A percentile compares a stretch with the other conserved stretches of the same genome.
Evolutionary conservation across 2,888 invertebrate species (phyloP).

Genomic region (Ennomos fuscantarius): DNA sequence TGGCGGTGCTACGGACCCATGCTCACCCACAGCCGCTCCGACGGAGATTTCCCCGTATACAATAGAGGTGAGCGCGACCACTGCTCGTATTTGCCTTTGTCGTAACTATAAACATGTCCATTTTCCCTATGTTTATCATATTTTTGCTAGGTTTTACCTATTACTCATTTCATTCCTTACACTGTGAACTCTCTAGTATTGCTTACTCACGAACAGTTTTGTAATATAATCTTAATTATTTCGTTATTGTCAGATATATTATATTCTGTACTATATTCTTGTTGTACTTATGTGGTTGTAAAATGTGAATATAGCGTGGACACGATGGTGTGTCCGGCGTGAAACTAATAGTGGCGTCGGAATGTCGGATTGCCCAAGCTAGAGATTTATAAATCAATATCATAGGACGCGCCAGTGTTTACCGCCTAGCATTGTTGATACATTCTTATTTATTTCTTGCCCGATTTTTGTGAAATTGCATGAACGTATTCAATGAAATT

Average conservation of each 20-base stretch:
- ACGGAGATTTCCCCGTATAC: conserved; percentile 93
- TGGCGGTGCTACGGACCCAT: conserved; percentile 89
- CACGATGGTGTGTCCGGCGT: conserved; percentile 30
- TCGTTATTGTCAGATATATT: neutral
- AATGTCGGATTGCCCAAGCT: conserved; percentile 49
- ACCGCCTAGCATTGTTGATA: conserved; percentile 38
- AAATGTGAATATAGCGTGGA: conserved; percentile 11
- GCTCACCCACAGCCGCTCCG: conserved; percentile 94
- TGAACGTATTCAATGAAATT: conserved; percentile 1
- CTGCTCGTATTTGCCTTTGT: conserved; percentile 5
- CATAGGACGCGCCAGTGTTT: conserved; percentile 51
- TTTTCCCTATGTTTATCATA: conserved; percentile 1
- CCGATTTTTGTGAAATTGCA: conserved; percentile 10
- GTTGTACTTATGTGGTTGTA: conserved; percentile 12
- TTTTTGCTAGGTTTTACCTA: conserved; percentile 2
- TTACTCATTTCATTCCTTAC: conserved; percentile 6
- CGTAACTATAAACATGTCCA: conserved; percentile 22
- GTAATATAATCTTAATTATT: conserved; percentile 6
- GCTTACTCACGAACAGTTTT: conserved; percentile 7
- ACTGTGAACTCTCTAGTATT: conserved; percentile 27
- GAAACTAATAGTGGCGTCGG: conserved; percentile 48
- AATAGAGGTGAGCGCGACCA: conserved; percentile 87
- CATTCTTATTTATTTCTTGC: conserved; percentile 24
- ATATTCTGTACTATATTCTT: neutral
- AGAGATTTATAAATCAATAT: conserved; percentile 62